Evolutionary conservation across 2,113 vertebrate species (phyloP).

Genomic region (Picathartes gymnocephalus): DNA sequence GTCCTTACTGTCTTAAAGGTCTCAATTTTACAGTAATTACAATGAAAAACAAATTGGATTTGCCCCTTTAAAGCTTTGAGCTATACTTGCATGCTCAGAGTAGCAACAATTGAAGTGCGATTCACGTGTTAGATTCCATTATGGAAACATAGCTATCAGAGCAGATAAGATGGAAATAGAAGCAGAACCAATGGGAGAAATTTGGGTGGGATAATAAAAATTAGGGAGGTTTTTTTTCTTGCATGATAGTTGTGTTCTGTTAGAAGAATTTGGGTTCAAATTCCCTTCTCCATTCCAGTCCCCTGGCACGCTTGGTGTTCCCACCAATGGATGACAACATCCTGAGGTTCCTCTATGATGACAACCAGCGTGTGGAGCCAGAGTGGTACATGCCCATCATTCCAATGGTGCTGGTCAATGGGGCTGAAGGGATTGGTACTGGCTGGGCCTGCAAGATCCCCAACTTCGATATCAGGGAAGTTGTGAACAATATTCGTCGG

Average conservation of each 20-base stretch:
- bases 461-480: slow-evolving; percentile 88
- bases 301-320: slow-evolving; percentile 87
- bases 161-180: not conserved
- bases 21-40: not conserved
- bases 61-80: not conserved
- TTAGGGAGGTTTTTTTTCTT: not conserved
- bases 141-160: not conserved
- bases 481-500: slow-evolving; percentile 86
- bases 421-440: slow-evolving; percentile 93
- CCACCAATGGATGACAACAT: slow-evolving; percentile 87
- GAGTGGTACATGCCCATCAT: slow-evolving; percentile 99
- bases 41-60: not conserved
- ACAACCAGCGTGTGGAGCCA: slow-evolving; percentile 94
- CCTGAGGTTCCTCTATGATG: slow-evolving; percentile 90
- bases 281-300: slow-evolving; percentile 63
- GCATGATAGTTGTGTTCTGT: rapidly evolving
- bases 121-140: not conserved
- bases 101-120: not conserved
- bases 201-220: not conserved
- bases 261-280: not conserved
- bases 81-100: not conserved
- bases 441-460: slow-evolving; percentile 96
- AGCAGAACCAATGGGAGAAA: not conserved
- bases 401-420: slow-evolving; percentile 90
- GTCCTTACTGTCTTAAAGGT: not conserved